Conservation (phyloP, 92 coral and sea anemone genomes). For the Parazoanthus swiftii region DNA sequence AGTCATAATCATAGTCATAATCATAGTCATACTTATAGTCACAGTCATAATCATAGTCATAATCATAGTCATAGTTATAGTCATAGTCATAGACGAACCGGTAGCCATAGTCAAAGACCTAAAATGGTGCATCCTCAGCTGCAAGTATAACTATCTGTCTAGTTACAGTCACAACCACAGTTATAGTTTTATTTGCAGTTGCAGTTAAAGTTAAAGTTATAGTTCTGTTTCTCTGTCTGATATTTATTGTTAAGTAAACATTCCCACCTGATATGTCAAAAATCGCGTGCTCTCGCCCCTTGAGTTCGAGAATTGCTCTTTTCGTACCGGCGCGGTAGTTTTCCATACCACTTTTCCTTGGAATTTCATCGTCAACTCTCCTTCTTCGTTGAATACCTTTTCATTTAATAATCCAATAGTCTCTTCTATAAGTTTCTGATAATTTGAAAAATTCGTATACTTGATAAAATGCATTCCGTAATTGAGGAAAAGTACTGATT, state of each 20-base stretch:
- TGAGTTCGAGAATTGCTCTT: constrained; percentile 52
- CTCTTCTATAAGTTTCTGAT: constrained; percentile 61
- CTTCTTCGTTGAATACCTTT: constrained; percentile 38
- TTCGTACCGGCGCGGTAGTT: constrained; percentile 65
- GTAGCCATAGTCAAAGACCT: neutral
- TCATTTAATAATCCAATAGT: constrained; percentile 56
- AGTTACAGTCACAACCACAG: no score
- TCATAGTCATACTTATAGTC: no score
- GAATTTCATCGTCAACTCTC: constrained; percentile 41
- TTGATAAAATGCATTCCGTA: constrained; percentile 75
- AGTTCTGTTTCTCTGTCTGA: no score
- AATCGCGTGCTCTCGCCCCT: constrained; percentile 64
- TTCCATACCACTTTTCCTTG: constrained; percentile 85
- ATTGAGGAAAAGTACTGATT: constrained; percentile 76
- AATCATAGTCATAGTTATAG: neutral
- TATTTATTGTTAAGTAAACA: neutral
- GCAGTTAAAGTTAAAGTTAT: no score
- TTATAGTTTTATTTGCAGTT: no score
- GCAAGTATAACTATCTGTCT: neutral
- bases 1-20: no score
- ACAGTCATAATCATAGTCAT: neutral
- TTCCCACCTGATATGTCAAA: constrained; percentile 73
- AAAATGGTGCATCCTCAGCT: no score
- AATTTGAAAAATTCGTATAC: constrained; percentile 73
- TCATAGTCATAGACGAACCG: neutral